phyloP scores from a whole-genome alignment of 2,797 vertebrate species.

The Vultur gryphus region DNA sequence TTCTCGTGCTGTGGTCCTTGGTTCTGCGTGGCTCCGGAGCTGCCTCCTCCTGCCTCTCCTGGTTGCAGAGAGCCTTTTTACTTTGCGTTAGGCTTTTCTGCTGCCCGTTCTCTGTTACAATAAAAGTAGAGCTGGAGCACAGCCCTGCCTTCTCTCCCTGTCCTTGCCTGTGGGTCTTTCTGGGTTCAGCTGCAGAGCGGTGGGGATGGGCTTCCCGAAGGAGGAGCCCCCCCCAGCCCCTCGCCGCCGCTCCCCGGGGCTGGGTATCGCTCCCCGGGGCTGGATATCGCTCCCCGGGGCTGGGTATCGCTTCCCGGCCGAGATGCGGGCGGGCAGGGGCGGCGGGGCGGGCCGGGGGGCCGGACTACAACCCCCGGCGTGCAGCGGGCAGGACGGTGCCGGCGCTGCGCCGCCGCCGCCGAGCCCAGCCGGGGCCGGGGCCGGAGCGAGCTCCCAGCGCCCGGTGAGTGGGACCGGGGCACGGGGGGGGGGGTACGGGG shows the following conservation, averaged over 20 bases:
- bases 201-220: too few species aligned
- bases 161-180: background rate
- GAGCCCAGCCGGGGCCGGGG: background rate
- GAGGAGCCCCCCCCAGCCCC: background rate
- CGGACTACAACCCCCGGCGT: conserved; percentile 14
- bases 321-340: background rate
- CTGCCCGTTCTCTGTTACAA: conserved; percentile 42
- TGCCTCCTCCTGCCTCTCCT: background rate
- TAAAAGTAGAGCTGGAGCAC: conserved; percentile 3
- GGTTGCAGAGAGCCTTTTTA: background rate
- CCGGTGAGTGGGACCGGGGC: background rate
- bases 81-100: background rate
- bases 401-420: background rate
- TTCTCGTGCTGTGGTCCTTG: background rate
- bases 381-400: background rate
- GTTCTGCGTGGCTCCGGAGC: background rate
- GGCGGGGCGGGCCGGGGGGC: background rate
- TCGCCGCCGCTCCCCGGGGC: background rate
- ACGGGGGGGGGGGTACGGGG: background rate
- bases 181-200: background rate
- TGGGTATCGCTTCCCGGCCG: background rate
- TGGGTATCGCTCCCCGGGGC: background rate
- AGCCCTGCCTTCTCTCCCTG: background rate
- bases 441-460: background rate
- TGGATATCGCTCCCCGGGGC: background rate